phyloP scores from a whole-genome alignment of 2,797 vertebrate species.

The Pelobates cultripes region DNA sequence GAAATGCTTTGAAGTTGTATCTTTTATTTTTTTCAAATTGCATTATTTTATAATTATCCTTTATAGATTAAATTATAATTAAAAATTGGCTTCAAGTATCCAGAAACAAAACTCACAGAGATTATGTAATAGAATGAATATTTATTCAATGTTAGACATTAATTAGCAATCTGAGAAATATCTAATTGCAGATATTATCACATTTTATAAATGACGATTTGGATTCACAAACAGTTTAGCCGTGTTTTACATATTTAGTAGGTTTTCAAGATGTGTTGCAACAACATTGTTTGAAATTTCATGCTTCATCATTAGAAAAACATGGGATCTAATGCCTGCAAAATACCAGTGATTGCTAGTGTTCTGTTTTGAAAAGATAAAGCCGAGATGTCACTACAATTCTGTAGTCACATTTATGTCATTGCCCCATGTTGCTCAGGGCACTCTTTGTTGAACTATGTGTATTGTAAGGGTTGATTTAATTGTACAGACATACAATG shows the following conservation, averaged over 20 bases:
- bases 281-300: not conserved
- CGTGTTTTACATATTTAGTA: not conserved
- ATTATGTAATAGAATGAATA: not conserved
- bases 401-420: too few species aligned
- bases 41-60: not conserved
- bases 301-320: too few species aligned
- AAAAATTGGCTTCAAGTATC: not conserved
- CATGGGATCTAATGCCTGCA: too few species aligned
- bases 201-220: too few species aligned
- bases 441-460: too few species aligned
- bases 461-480: too few species aligned
- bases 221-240: too few species aligned
- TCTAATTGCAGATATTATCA: not conserved
- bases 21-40: not conserved
- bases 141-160: not conserved
- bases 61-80: not conserved
- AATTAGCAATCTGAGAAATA: not conserved
- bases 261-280: not conserved
- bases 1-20: not conserved
- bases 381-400: too few species aligned
- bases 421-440: too few species aligned
- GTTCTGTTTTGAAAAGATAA: too few species aligned
- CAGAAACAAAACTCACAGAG: not conserved
- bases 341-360: too few species aligned
- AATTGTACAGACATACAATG: too few species aligned